phyloP scores from a whole-genome alignment of 2,113 vertebrate species.

The Poeciliopsis turrubarensis region DNA sequence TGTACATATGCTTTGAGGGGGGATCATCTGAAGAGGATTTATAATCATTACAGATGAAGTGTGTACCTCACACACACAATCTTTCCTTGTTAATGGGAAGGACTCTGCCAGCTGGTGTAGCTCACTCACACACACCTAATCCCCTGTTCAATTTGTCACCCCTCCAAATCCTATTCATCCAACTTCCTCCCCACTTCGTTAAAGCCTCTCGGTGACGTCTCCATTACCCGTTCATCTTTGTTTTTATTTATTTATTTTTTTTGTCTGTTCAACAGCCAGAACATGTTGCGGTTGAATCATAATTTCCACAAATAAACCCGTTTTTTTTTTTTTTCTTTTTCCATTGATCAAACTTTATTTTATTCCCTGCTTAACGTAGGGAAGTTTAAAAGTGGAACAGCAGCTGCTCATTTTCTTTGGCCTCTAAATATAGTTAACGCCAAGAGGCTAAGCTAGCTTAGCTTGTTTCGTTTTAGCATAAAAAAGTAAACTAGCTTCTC shows the following conservation, averaged over 20 bases:
- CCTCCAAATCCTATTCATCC: constrained; percentile 70
- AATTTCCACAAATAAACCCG: not conserved
- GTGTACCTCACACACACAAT: constrained; percentile 2
- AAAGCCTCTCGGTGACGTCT: constrained; percentile 59
- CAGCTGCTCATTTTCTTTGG: too few relatives aligned
- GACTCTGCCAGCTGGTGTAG: constrained; percentile 61
- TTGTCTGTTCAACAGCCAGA: constrained; percentile 18
- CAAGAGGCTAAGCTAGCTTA: too few relatives aligned
- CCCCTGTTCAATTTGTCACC: constrained; percentile 64
- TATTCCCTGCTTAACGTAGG: not conserved
- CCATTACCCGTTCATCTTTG: constrained; percentile 50
- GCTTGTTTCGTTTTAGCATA: too few relatives aligned
- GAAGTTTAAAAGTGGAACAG: too few relatives aligned
- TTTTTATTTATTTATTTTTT: not conserved
- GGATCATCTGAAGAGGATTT: constrained; percentile 11
- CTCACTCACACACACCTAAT: constrained; percentile 50
- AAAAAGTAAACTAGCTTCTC: too few relatives aligned
- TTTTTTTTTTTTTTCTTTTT: not conserved
- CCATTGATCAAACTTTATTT: not conserved
- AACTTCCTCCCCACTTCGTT: constrained; percentile 61
- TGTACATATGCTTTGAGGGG: not conserved
- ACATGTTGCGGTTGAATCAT: not conserved
- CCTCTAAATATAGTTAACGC: too few relatives aligned
- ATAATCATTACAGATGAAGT: constrained; percentile 11
- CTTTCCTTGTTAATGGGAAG: constrained; percentile 46